Evolutionary conservation across 1,140 invertebrate species (phyloP), one percentile per base, ranked within the genome.

Genomic region (Sitodiplosis mosellana): DNA sequence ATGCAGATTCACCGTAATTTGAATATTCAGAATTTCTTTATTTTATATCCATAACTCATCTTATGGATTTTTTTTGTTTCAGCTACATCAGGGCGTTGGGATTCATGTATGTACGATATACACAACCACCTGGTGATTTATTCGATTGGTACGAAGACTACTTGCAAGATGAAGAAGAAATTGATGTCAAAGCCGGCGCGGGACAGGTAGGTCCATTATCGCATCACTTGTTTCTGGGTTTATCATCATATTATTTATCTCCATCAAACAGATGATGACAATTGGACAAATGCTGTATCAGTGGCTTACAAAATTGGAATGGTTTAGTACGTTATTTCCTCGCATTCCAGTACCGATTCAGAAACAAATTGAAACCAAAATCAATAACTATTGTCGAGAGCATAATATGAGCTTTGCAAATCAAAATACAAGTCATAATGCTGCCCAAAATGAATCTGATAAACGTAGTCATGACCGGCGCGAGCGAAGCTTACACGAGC

Each of bases 291-390:
- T 99, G 69, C 71, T 92, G 1, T 77, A 90, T 41, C 87, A 91
- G 59, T 93, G 93, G 74, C 72, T 99, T 15, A 85, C 88, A 21
- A 97, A 98, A 65, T 67, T 99, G 40, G 94, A 98, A 57, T 95
- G 91, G 90, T 99, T 94, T 69, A 91, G 88, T 2, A 98, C 95
- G 6, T 70, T 99, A 12, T 99, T 99, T 64, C 96, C 96, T 1
- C 74, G 96, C 52, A 99, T 99, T 66, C 95, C 96, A n/a, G 94
- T 99, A 33, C 94, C 94, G 14, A 95, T 98, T 55, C 92, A 99
- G 68, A 92, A 87, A 61, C 80, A 82, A 61, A 74, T 89, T 50
- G 84, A 90, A 59, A 80, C 79, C 57, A 80, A 75, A 56, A 62
- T 84, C 49, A 68, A 71, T 46, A 74, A 78, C 19, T 64, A 63